Percentiles rank a stretch among this genome's conserved stretches.
Conservation (phyloP, 2,113 vertebrate genomes). For the Peromyscus californicus region DNA sequence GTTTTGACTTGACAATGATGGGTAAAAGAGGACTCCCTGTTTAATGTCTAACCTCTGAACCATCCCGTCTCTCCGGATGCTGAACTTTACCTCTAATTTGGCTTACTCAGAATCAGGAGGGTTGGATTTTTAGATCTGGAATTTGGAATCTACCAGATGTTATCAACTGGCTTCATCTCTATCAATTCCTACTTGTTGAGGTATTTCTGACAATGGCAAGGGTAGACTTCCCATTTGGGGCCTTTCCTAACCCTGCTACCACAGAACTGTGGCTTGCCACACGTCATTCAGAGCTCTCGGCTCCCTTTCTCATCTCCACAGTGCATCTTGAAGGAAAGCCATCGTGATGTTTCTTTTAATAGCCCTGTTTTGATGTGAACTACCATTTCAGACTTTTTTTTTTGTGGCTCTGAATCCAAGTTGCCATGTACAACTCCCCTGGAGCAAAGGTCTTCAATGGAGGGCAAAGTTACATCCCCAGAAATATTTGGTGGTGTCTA, state of each 20-base stretch:
- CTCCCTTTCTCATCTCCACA: not conserved
- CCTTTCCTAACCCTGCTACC: no score
- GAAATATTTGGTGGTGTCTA: not conserved
- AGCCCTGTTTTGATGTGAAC: not conserved
- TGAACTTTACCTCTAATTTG: constrained; percentile 28
- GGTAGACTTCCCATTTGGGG: not conserved
- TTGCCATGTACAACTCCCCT: not conserved
- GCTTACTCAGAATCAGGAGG: not conserved
- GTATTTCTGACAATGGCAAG: not conserved
- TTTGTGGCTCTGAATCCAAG: not conserved
- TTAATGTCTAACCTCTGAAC: constrained; percentile 56
- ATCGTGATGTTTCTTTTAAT: not conserved
- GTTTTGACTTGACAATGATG: constrained; percentile 42
- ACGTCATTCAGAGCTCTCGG: not conserved
- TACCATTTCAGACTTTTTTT: not conserved
- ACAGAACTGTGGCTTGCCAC: not conserved
- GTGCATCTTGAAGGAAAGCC: not conserved
- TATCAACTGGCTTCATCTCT: not conserved
- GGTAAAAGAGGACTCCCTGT: not conserved
- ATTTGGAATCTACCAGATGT: not conserved
- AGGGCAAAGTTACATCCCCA: not conserved
- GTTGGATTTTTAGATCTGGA: not conserved
- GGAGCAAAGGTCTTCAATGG: not conserved
- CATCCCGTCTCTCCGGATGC: constrained; percentile 45
- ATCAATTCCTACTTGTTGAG: not conserved